These are phyloP conservation scores for Sciurus vulgaris DNA, from an alignment of 2,797 vertebrate genomes.

Conservation along the genomic window DNA sequence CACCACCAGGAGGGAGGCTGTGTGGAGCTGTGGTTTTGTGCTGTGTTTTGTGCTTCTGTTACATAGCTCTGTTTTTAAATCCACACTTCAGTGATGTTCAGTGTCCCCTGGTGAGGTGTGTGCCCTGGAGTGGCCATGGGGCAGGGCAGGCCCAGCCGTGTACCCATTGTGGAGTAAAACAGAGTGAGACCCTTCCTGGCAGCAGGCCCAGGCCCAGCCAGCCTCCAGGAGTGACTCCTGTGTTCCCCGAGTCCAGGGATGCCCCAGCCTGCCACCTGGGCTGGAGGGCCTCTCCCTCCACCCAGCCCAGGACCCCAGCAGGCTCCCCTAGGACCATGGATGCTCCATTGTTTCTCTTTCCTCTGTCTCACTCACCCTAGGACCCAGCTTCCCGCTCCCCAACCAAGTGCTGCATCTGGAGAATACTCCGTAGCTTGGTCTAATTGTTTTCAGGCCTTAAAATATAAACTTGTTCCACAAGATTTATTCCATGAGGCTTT, in stretches of 20 bases:
- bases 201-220: accelerated
- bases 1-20: neutral
- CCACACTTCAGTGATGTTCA: conserved; percentile 36
- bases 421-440: neutral
- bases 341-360: too few species aligned
- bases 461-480: neutral
- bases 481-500: neutral
- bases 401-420: neutral
- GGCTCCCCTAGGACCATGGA: neutral
- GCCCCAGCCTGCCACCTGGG: accelerated
- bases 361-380: neutral
- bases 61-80: conserved; percentile 70
- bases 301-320: neutral
- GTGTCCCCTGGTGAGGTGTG: conserved; percentile 75
- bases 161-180: conserved; percentile 63
- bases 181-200: conserved; percentile 33
- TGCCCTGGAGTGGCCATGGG: neutral
- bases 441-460: neutral
- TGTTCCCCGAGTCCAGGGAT: neutral
- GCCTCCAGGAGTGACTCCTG: neutral
- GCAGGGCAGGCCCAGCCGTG: neutral
- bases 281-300: neutral
- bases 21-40: conserved; percentile 56
- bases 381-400: neutral
- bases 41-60: conserved; percentile 62